A percentile compares a stretch with the other conserved stretches of the same genome.
These are phyloP conservation scores for Drosophila greeni DNA, from an alignment of 2,888 invertebrate species.

Conservation along the genomic window DNA sequence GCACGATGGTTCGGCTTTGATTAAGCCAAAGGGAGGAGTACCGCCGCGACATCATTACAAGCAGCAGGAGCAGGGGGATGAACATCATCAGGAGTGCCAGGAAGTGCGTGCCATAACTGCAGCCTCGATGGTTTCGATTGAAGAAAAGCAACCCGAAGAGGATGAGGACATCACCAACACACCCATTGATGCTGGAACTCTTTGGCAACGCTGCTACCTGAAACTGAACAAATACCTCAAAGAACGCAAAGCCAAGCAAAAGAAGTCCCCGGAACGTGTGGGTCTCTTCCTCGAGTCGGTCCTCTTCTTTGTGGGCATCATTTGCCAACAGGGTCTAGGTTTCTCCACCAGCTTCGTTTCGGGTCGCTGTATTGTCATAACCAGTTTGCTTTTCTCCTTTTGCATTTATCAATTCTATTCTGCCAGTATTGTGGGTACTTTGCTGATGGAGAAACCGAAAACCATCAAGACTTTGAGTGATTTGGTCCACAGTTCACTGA, in stretches of 20 bases:
- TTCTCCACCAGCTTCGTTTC: slow-evolving; percentile 78
- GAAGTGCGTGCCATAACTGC: slow-evolving; percentile 19
- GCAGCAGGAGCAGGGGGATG: slow-evolving; percentile 16
- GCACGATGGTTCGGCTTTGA: slow-evolving; percentile 49
- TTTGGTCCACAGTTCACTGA: slow-evolving; percentile 81
- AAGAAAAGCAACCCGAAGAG: slow-evolving; percentile 6
- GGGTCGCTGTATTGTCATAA: slow-evolving; percentile 80
- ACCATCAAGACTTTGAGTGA: slow-evolving; percentile 82
- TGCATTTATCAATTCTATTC: slow-evolving; percentile 85
- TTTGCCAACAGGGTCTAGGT: slow-evolving; percentile 79
- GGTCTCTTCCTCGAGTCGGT: slow-evolving; percentile 74
- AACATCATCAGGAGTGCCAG: slow-evolving; percentile 5
- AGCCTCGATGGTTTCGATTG: slow-evolving; percentile 6
- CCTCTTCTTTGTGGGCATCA: slow-evolving; percentile 78
- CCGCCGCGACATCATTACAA: slow-evolving; percentile 16
- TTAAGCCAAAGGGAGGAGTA: slow-evolving; percentile 62
- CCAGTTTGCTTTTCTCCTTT: slow-evolving; percentile 81
- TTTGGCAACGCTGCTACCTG: slow-evolving; percentile 47
- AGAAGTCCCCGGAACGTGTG: slow-evolving; percentile 48
- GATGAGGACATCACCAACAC: neutral
- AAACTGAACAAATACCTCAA: slow-evolving; percentile 46
- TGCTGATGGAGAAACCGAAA: slow-evolving; percentile 82
- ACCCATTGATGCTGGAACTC: slow-evolving; percentile 27
- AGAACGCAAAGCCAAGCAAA: slow-evolving; percentile 31
- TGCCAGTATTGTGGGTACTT: slow-evolving; percentile 84